Evolutionary conservation across 2,797 vertebrate species (phyloP).

Genomic region (Anniella stebbinsi): DNA sequence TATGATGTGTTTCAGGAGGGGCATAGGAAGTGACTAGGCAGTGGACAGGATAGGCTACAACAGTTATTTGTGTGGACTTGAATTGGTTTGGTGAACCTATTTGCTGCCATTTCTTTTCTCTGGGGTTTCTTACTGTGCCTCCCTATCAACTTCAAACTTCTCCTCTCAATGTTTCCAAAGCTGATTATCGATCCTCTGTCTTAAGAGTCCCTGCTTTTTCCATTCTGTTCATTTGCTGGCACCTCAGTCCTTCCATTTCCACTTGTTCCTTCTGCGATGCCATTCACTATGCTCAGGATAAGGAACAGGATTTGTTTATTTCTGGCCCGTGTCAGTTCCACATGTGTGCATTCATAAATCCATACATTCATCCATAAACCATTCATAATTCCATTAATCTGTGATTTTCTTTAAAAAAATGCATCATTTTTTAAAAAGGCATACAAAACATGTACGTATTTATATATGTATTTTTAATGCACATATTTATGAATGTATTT

Average conservation of each 20-base stretch:
- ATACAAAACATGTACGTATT: background rate
- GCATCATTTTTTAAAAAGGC: too few species aligned
- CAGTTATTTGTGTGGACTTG: slow-evolving; percentile 21
- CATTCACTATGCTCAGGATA: background rate
- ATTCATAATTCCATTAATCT: too few species aligned
- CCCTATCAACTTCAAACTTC: background rate
- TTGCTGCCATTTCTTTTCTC: background rate
- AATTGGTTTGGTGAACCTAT: background rate
- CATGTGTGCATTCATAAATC: background rate
- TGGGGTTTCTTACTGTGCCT: background rate
- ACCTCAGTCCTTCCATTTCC: background rate
- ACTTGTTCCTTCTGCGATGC: background rate
- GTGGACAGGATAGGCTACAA: slow-evolving; percentile 34
- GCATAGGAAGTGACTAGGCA: slow-evolving; percentile 48
- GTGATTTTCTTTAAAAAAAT: background rate
- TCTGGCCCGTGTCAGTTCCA: background rate
- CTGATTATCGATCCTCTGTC: background rate
- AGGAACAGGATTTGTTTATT: background rate
- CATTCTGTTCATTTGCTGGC: background rate
- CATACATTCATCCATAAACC: background rate
- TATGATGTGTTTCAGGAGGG: slow-evolving; percentile 31
- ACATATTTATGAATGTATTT: background rate
- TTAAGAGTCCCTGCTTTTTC: background rate
- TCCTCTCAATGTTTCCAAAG: background rate
- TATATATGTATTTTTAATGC: background rate